A percentile compares a stretch with the other conserved stretches of the same genome.
phyloP scores from a whole-genome alignment of 2,797 vertebrate genomes.

The Meda fulgida region DNA sequence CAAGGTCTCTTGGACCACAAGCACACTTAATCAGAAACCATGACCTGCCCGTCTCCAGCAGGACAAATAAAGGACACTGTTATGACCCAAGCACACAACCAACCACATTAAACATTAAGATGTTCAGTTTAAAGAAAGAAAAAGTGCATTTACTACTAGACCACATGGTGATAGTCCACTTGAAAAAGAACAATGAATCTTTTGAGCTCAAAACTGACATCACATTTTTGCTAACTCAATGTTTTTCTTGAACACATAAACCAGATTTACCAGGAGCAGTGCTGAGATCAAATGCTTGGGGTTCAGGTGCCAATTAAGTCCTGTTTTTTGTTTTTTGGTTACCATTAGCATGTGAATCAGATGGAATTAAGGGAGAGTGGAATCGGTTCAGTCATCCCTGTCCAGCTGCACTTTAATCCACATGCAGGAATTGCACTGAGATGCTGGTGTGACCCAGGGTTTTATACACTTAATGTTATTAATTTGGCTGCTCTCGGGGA shows the following conservation, averaged over 20 bases:
- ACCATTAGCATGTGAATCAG: constrained; percentile 14
- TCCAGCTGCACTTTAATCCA: constrained; percentile 70
- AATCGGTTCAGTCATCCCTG: constrained; percentile 24
- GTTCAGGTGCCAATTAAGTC: constrained; percentile 69
- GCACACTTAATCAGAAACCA: constrained; percentile 60
- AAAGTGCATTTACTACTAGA: neutral
- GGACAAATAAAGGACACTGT: constrained; percentile 60
- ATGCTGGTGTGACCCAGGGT: constrained; percentile 82
- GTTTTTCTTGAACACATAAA: neutral
- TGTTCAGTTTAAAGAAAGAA: constrained; percentile 3
- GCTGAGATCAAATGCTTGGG: constrained; percentile 22
- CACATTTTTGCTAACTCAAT: neutral
- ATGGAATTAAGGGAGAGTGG: constrained; percentile 1
- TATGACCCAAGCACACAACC: constrained; percentile 55
- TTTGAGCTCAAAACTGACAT: neutral
- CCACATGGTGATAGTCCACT: neutral
- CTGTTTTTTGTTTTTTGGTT: constrained; percentile 60
- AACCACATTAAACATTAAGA: neutral
- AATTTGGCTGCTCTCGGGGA: constrained; percentile 82
- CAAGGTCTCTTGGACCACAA: constrained; percentile 50
- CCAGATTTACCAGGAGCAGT: neutral
- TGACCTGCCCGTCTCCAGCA: constrained; percentile 38
- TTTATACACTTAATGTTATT: constrained; percentile 84
- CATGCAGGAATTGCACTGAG: constrained; percentile 80
- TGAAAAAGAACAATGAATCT: neutral